Conservation (phyloP, 2,797 vertebrate genomes). For the Brotula barbata region DNA sequence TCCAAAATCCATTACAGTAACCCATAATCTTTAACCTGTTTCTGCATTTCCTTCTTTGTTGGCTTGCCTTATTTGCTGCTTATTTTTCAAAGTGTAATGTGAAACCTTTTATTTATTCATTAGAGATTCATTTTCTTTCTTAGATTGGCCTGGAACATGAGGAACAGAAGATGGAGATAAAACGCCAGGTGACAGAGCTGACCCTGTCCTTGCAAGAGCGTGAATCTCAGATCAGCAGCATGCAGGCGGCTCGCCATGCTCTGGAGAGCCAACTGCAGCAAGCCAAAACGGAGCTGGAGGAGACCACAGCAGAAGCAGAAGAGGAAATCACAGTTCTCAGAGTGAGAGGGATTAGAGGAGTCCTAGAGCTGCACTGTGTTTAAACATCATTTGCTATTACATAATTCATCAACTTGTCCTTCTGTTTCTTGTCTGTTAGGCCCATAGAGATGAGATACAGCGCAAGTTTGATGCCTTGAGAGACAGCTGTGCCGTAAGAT, state of each 20-base stretch:
- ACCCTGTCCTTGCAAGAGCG: constrained; percentile 92
- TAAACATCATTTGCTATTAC: constrained; percentile 7
- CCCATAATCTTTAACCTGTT: no score
- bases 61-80: no score
- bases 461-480: constrained; percentile 96
- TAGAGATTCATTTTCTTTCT: no score
- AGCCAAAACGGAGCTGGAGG: constrained; percentile 93
- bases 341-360: no score
- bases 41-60: no score
- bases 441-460: constrained; percentile 97
- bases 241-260: constrained; percentile 88
- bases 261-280: constrained; percentile 92
- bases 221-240: constrained; percentile 89
- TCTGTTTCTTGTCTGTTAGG: constrained; percentile 78
- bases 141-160: constrained; percentile 93
- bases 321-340: constrained; percentile 94
- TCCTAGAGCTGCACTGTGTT: background rate
- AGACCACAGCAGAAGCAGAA: constrained; percentile 93
- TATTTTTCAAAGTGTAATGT: no score
- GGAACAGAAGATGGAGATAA: constrained; percentile 93
- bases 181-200: constrained; percentile 91
- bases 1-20: no score
- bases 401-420: constrained; percentile 32
- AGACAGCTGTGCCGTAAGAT: constrained; percentile 94
- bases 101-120: no score